Evolutionary conservation across 2,113 vertebrate species (phyloP), one percentile per base, ranked within the genome.

Genomic region (Peromyscus leucopus): DNA sequence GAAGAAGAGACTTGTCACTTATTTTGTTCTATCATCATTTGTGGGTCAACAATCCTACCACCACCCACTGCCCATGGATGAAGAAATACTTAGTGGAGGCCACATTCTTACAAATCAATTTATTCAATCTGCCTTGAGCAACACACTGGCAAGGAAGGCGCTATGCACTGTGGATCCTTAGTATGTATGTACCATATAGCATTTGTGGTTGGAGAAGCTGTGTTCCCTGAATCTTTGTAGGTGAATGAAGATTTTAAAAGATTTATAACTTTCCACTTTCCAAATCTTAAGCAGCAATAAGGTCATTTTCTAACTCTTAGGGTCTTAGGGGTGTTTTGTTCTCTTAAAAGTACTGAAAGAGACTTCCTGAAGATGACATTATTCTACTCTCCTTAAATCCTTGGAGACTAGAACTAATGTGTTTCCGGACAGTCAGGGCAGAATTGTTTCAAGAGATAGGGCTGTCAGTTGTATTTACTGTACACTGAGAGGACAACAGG

Each of bases 21-120:
- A 61, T 83, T 78, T 87, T 78, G 57, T 26, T 36, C 59, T 31
- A 17, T 46, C 48, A 74, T 16, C 57, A 16, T 61, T 7, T 75
- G 22, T 61, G 12, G 39, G 7, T 46, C 24, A 65, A 28, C 4
- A 82, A 82, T 42, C 67, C 39, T 12, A 94, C 31, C 57, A 17
- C 4, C 2, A 55, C 75, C 80, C 31, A 12, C 3, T 91, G 19
- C 16, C 46, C 61, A 24, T 90, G 69, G 9, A 26, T 83, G 10
- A 94, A n/a, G 63, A 90, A 79, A 48, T 74, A 57, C 28, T 94
- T 79, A 69, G 46, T 57, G 74, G 72, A 36, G 75, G 26, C 5
- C 17, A 46, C 0, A 67, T 5, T 48, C 19, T 89, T 57, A 67
- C 39, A 57, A 69, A 79, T 91, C 11, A 7, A 24, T 94, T 36